These are phyloP conservation scores for Alviniconcha strummeri DNA, from an alignment of 2,888 invertebrate species.

Conservation along the genomic window DNA sequence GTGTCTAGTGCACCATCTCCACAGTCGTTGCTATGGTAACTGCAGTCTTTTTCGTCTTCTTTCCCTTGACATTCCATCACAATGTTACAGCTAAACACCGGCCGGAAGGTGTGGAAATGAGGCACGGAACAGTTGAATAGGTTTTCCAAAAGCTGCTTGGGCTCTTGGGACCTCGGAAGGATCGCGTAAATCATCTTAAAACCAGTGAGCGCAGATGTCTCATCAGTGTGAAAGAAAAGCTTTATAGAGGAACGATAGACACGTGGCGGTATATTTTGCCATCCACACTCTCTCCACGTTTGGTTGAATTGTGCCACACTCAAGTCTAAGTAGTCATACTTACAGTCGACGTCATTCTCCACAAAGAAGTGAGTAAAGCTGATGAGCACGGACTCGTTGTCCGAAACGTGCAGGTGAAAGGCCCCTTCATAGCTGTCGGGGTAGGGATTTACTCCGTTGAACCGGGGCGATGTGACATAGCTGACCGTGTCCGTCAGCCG, in stretches of 20 bases:
- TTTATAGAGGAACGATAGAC: background rate
- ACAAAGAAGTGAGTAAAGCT: too few relatives aligned
- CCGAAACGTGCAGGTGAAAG: background rate
- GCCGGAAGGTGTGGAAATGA: background rate
- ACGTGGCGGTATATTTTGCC: background rate
- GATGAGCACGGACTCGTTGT: background rate
- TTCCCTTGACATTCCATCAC: background rate
- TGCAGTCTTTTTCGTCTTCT: background rate
- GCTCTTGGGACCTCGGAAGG: background rate
- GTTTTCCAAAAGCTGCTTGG: background rate
- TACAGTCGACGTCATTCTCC: too few relatives aligned
- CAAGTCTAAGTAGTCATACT: background rate
- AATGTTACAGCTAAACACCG: background rate
- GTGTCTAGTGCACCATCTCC: background rate
- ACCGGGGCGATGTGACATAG: background rate
- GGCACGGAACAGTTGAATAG: constrained; percentile 7
- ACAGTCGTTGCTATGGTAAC: background rate
- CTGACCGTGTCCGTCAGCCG: background rate
- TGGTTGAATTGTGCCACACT: background rate
- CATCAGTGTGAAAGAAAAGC: background rate
- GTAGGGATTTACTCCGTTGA: background rate
- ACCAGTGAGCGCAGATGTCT: background rate
- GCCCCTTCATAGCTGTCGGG: background rate
- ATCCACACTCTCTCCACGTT: background rate
- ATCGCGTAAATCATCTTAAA: constrained; percentile 1